Conservation (phyloP, 2,888 invertebrate genomes). For the Ctena decussata region DNA sequence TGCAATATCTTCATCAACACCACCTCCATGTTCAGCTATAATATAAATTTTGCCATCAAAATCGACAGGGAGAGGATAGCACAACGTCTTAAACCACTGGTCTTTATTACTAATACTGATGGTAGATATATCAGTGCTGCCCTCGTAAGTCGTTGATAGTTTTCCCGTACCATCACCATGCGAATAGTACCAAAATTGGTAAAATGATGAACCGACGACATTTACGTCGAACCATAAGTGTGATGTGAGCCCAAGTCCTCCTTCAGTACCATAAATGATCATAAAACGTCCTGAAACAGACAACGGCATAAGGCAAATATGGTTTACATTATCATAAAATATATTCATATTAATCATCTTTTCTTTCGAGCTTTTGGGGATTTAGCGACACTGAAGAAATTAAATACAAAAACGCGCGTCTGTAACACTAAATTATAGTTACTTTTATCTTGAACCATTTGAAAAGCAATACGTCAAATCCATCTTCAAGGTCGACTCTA, state of each 20-base stretch:
- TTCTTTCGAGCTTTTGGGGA: too few species aligned
- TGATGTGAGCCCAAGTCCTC: background rate
- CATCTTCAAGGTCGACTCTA: too few species aligned
- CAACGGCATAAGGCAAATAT: too few species aligned
- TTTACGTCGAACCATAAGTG: background rate
- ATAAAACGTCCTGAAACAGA: background rate
- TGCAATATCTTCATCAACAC: background rate
- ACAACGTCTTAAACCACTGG: background rate
- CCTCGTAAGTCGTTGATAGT: background rate
- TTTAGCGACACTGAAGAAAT: too few species aligned
- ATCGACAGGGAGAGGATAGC: background rate
- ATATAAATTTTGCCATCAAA: background rate
- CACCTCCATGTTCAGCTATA: background rate
- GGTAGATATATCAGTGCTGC: background rate
- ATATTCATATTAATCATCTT: too few species aligned
- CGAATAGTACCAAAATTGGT: background rate
- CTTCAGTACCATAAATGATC: background rate
- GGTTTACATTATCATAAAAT: too few species aligned
- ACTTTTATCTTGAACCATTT: too few species aligned
- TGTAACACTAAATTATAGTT: too few species aligned
- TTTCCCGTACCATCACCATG: background rate
- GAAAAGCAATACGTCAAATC: too few species aligned
- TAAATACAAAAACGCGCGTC: too few species aligned
- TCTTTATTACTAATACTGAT: background rate
- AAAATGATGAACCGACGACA: background rate